Evolutionary conservation across 2,113 vertebrate genomes (phyloP).

Genomic region (Butastur rufipennis): DNA sequence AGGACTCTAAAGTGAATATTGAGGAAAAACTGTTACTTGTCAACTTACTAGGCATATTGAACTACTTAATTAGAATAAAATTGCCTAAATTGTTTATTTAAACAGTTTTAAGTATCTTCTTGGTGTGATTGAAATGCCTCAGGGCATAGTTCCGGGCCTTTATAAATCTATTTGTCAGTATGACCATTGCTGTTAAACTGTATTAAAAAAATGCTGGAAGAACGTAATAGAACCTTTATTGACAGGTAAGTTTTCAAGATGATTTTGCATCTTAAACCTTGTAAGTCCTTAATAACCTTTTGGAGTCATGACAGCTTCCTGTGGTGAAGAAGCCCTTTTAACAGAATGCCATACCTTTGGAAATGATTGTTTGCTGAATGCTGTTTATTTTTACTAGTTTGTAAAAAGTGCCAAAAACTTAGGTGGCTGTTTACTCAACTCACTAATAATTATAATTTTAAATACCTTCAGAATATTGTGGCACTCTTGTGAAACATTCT

Average conservation of each 20-base stretch:
- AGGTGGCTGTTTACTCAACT: background rate
- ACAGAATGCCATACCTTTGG: background rate
- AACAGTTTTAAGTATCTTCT: background rate
- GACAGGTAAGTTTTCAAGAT: background rate
- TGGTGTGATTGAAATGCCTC: background rate
- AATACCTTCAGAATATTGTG: background rate
- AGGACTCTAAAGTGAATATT: background rate
- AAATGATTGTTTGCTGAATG: background rate
- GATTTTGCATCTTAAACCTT: background rate
- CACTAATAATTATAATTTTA: background rate
- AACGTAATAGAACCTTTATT: background rate
- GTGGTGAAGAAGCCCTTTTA: background rate
- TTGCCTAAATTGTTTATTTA: background rate
- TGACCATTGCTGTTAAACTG: background rate
- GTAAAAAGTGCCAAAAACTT: background rate
- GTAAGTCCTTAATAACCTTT: background rate
- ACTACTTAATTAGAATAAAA: background rate
- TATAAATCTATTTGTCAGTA: background rate
- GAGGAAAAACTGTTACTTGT: background rate
- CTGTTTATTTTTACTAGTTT: background rate
- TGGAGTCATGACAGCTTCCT: background rate
- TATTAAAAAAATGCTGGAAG: background rate
- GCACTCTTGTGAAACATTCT: background rate
- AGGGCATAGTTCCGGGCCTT: background rate
- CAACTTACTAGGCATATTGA: background rate